Evolutionary conservation across 2,888 invertebrate genomes (phyloP).

Genomic region (Empis stercorea): DNA sequence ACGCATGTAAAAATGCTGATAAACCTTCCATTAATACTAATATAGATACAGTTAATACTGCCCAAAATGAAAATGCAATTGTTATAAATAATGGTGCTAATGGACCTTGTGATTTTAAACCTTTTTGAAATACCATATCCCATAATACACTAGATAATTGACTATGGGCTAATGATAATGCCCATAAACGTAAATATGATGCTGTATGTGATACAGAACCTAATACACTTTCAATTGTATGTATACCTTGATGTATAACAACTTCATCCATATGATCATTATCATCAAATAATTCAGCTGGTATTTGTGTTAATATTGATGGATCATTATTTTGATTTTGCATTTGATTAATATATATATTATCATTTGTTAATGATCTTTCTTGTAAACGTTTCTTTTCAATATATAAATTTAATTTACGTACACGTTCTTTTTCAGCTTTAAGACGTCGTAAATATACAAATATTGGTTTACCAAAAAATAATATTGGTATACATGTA

Average conservation of each 20-base stretch:
- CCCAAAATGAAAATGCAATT: slow-evolving; percentile 79
- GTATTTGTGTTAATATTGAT: slow-evolving; percentile 16
- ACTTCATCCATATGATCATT: slow-evolving; percentile 66
- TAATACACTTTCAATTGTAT: slow-evolving; percentile 43
- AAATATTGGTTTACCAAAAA: slow-evolving; percentile 79
- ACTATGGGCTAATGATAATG: slow-evolving; percentile 92
- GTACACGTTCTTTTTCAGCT: neutral
- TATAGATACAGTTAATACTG: slow-evolving; percentile 80
- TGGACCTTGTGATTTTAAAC: slow-evolving; percentile 49
- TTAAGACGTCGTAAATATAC: slow-evolving; percentile 32
- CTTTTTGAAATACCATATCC: slow-evolving; percentile 74
- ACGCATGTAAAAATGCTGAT: slow-evolving; percentile 96
- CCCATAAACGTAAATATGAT: slow-evolving; percentile 96
- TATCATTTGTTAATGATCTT: slow-evolving; percentile 27
- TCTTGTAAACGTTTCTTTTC: neutral
- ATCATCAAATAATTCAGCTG: slow-evolving; percentile 36
- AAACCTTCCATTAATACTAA: slow-evolving; percentile 98
- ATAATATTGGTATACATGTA: slow-evolving; percentile 79
- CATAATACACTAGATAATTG: slow-evolving; percentile 82
- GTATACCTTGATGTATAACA: slow-evolving; percentile 77
- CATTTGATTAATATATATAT: slow-evolving; percentile 12
- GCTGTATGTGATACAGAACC: slow-evolving; percentile 97
- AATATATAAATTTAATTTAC: slow-evolving; percentile 26
- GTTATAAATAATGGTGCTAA: slow-evolving; percentile 63
- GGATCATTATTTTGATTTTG: too few relatives aligned